These are phyloP conservation scores for Piezodorus guildinii DNA, from an alignment of 1,140 invertebrate genomes.

Conservation along the genomic window DNA sequence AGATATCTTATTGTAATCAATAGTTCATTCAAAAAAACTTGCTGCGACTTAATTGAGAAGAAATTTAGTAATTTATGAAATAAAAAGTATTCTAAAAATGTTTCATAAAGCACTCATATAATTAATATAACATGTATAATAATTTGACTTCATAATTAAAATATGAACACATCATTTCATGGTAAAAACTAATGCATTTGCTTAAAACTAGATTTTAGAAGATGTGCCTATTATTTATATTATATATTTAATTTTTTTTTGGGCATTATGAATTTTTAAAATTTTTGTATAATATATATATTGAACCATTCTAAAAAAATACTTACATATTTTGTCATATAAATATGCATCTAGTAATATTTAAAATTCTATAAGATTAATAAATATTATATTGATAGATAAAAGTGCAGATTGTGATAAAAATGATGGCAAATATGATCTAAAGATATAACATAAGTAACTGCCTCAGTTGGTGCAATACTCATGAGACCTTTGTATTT, in stretches of 20 bases:
- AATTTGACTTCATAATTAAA: not conserved
- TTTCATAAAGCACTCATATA: not conserved
- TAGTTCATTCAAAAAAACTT: no score
- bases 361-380: not conserved
- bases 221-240: not conserved
- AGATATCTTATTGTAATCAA: no score
- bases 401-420: not conserved
- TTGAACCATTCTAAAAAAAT: slow-evolving; percentile 1
- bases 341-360: not conserved
- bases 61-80: not conserved
- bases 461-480: slow-evolving; percentile 10
- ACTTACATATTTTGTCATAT: slow-evolving; percentile 4
- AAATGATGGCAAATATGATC: not conserved
- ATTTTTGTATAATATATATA: not conserved
- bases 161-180: not conserved
- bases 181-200: not conserved
- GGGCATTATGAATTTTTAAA: not conserved
- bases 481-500: slow-evolving; percentile 7
- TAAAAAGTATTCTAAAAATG: not conserved
- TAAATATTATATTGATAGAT: not conserved
- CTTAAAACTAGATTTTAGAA: slow-evolving; percentile 1
- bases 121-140: not conserved
- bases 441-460: slow-evolving; percentile 2
- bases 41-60: not conserved
- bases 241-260: no score